Conservation (phyloP, 1,140 invertebrate species). For the Nasonia longicornis region DNA sequence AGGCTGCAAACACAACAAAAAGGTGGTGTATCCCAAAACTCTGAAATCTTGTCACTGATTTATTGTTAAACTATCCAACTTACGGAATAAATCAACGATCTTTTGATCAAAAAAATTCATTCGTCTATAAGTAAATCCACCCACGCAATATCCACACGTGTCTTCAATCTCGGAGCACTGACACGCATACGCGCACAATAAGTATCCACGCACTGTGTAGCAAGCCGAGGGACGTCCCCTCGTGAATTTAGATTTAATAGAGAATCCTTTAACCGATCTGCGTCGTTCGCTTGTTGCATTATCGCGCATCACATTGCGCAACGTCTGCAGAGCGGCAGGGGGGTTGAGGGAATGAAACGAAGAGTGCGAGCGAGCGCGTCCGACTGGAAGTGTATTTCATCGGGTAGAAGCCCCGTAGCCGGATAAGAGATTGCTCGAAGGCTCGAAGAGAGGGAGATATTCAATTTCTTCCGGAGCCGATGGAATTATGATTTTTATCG, state of each 20-base stretch:
- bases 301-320: not conserved
- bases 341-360: not conserved
- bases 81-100: not conserved
- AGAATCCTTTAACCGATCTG: slow-evolving; percentile 5
- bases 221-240: not conserved
- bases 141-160: too few species aligned
- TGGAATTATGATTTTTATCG: slow-evolving; percentile 29
- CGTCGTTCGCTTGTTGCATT: not conserved
- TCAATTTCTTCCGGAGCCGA: slow-evolving; percentile 7
- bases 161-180: not conserved
- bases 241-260: slow-evolving; percentile 8
- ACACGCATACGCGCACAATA: not conserved
- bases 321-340: not conserved
- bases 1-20: not conserved
- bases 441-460: not conserved
- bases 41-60: not conserved
- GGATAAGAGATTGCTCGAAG: not conserved
- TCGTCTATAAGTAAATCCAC: not conserved
- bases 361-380: not conserved
- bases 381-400: not conserved
- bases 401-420: not conserved
- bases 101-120: too few species aligned
- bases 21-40: not conserved
- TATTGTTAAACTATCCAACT: not conserved
- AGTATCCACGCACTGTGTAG: not conserved